Base-by-base conservation (phyloP, 2,888 invertebrate species). In the Actias luna region DNA sequence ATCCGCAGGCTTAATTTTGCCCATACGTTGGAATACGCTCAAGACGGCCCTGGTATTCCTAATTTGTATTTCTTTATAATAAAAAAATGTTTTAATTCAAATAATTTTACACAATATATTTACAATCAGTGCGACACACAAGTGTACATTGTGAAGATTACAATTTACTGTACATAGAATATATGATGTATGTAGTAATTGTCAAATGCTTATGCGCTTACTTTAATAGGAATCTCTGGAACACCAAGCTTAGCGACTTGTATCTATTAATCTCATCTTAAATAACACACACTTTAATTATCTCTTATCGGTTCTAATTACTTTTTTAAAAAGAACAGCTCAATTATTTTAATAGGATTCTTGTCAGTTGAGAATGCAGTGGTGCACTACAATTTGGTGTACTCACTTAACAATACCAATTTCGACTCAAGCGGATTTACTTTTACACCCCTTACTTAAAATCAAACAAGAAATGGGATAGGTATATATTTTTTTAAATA, bases 211-310 rank as follows among this genome's bases (percentile, higher is more conserved):
- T 55, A 55, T 39, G 33, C 57, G 69, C 77, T 82, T 82, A 82
- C 58, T 68, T 72, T 82, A 82, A 78, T 83, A 84, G 84, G 84
- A 85, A 86, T 85, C 82, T 82, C 79, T 68, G 70, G 74, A 77
- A 80, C 73, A 79, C 70, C 75, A 79, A 81, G 78, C 77, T 65
- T 60, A 67, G 65, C 64, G 52, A 63, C 65, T 71, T 65, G 65
- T 67, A 65, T 65, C 60, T 60, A 66, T 69, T 76, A 78, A 76
- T 78, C 77, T 79, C 76, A 74, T 74, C 65, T 65, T 58, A 50
- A 61, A 62, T 31, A 59, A 58, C 52, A 22, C 27, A 33, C 35
- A 58, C 57, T 63, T 36, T 59, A 42, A 36, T 55, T n/a, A n/a
- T n/a, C n/a, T n/a, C n/a, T n/a, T n/a, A n/a, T 55, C 61, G 60